phyloP scores from a whole-genome alignment of 1,140 invertebrate genomes.

The Condylostylus longicornis region DNA sequence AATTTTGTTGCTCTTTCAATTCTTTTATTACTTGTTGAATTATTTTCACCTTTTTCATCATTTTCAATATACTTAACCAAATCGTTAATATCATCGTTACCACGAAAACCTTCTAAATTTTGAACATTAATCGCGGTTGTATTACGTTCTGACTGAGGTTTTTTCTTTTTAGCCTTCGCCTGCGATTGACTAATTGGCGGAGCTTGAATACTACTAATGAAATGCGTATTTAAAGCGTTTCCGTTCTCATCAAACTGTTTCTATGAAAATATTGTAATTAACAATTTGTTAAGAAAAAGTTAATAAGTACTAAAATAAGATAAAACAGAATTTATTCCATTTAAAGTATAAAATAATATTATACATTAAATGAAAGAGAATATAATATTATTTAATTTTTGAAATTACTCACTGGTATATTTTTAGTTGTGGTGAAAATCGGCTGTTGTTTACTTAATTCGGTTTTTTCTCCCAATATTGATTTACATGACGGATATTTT shows the following conservation, averaged over 20 bases:
- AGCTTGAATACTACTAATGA: constrained; percentile 8
- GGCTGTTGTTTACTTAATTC: not conserved
- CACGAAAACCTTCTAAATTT: constrained; percentile 40
- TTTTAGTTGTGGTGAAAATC: not conserved
- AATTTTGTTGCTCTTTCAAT: constrained; percentile 6
- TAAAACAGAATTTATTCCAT: not conserved
- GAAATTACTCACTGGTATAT: too few species aligned
- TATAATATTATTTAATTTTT: too few species aligned
- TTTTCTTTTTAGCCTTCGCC: constrained; percentile 26
- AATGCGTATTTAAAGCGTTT: constrained; percentile 24
- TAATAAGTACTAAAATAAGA: not conserved
- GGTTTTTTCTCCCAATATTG: constrained; percentile 8
- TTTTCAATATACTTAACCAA: constrained; percentile 35
- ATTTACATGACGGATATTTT: constrained; percentile 9
- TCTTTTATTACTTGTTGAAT: constrained; percentile 6
- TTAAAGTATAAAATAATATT: too few species aligned
- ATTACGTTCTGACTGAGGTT: constrained; percentile 33
- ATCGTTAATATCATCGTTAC: constrained; percentile 38
- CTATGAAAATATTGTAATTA: constrained; percentile 12
- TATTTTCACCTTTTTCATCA: constrained; percentile 6
- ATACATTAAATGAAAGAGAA: too few species aligned
- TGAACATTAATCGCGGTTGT: constrained; percentile 40
- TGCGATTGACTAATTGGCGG: constrained; percentile 11
- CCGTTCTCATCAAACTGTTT: constrained; percentile 37
- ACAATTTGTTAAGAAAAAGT: not conserved